A percentile compares a stretch with the other conserved stretches of the same genome.
Evolutionary conservation across 2,797 vertebrate genomes (phyloP).

Genomic region (Xenentodon cancila): DNA sequence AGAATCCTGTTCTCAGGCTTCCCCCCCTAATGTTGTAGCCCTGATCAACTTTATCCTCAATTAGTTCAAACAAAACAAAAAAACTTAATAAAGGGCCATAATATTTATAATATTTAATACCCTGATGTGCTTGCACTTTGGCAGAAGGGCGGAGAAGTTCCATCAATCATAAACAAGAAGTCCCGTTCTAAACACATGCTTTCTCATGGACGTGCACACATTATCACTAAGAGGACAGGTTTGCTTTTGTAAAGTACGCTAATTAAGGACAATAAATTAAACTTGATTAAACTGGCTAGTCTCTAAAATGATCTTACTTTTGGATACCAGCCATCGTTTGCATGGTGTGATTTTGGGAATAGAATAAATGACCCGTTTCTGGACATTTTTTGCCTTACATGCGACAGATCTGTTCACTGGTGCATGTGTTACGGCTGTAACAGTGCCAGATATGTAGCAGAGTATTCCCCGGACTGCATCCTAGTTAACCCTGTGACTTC

Average conservation of each 20-base stretch:
- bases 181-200: background rate
- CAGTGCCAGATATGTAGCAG: constrained; percentile 64
- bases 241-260: background rate
- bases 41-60: too few relatives aligned
- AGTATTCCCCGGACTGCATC: constrained; percentile 65
- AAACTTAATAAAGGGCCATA: too few relatives aligned
- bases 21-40: too few relatives aligned
- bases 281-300: too few relatives aligned
- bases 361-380: background rate
- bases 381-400: constrained; percentile 2
- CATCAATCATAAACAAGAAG: background rate
- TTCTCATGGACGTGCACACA: background rate
- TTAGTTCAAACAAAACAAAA: too few relatives aligned
- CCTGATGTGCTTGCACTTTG: too few relatives aligned
- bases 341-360: background rate
- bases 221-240: too few relatives aligned
- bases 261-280: too few relatives aligned
- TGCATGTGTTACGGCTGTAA: constrained; percentile 47
- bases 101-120: too few relatives aligned
- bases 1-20: too few relatives aligned
- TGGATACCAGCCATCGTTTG: background rate
- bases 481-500: constrained; percentile 72
- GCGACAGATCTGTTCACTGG: constrained; percentile 20
- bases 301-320: background rate
- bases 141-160: too few relatives aligned